Evolutionary conservation across 2,888 invertebrate genomes (phyloP).

Genomic region (Laothoe populi): DNA sequence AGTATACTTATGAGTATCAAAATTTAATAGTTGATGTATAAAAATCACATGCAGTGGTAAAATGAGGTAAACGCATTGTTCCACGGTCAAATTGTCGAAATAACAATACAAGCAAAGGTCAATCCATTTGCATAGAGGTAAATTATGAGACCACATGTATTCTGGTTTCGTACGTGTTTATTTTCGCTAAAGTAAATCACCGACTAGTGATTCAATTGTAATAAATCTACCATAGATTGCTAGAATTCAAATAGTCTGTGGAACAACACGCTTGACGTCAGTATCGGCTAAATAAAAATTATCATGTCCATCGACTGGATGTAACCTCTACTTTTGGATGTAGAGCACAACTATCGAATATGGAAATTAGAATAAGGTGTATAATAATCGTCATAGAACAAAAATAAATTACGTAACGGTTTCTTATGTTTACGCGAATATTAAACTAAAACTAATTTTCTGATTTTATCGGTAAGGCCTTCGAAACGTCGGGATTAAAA

Average conservation of each 20-base stretch:
- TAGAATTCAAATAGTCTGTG: constrained; percentile 23
- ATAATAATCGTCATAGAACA: too few relatives aligned
- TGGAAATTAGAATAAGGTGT: neutral
- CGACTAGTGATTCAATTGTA: constrained; percentile 11
- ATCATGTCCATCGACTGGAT: constrained; percentile 11
- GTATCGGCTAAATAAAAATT: constrained; percentile 23
- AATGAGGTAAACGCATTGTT: constrained; percentile 1
- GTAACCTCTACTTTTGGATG: constrained; percentile 13
- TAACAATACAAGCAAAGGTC: constrained; percentile 23
- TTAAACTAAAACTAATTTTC: too few relatives aligned
- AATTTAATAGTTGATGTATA: neutral
- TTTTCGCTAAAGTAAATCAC: constrained; percentile 29
- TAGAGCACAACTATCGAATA: neutral
- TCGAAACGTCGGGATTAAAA: too few relatives aligned
- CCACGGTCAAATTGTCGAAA: constrained; percentile 24
- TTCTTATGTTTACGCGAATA: too few relatives aligned
- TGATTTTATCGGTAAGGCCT: too few relatives aligned
- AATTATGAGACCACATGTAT: constrained; percentile 15
- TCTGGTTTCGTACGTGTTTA: constrained; percentile 24
- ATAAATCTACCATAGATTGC: constrained; percentile 26
- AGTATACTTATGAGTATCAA: neutral
- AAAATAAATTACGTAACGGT: too few relatives aligned
- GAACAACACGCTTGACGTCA: constrained; percentile 23
- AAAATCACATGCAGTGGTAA: neutral
- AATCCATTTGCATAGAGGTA: constrained; percentile 21